These are phyloP conservation scores for Rhabdomys dilectus DNA, from an alignment of 2,113 vertebrate species.

Conservation along the genomic window DNA sequence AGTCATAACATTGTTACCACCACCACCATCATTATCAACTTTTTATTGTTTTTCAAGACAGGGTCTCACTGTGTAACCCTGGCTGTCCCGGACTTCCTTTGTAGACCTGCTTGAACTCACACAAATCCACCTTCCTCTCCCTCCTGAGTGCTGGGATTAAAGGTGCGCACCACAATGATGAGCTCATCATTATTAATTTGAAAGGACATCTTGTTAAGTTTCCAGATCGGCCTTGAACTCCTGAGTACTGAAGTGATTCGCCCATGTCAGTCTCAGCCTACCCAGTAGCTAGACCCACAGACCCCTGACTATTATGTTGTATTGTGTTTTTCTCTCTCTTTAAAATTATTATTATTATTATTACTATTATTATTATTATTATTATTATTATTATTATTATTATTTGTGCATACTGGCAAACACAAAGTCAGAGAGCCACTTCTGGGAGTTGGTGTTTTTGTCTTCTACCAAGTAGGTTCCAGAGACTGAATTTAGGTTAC, in stretches of 20 bases:
- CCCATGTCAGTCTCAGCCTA: neutral
- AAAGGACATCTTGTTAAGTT: neutral
- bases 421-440: neutral
- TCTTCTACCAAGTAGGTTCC: neutral
- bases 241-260: neutral
- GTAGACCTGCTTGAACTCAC: too few species aligned
- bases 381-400: too few species aligned
- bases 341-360: too few species aligned
- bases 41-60: too few species aligned
- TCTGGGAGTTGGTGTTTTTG: neutral
- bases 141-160: too few species aligned
- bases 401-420: neutral
- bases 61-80: too few species aligned
- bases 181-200: neutral
- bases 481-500: neutral
- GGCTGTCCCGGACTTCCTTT: too few species aligned
- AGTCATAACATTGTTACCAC: neutral
- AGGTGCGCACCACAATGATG: too few species aligned
- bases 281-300: neutral
- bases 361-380: too few species aligned
- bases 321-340: neutral
- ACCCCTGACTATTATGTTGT: neutral
- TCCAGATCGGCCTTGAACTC: neutral
- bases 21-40: neutral
- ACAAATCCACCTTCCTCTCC: too few species aligned